Base-by-base conservation (phyloP, 2,888 invertebrate species). In the Tanytarsus gracilentus region DNA sequence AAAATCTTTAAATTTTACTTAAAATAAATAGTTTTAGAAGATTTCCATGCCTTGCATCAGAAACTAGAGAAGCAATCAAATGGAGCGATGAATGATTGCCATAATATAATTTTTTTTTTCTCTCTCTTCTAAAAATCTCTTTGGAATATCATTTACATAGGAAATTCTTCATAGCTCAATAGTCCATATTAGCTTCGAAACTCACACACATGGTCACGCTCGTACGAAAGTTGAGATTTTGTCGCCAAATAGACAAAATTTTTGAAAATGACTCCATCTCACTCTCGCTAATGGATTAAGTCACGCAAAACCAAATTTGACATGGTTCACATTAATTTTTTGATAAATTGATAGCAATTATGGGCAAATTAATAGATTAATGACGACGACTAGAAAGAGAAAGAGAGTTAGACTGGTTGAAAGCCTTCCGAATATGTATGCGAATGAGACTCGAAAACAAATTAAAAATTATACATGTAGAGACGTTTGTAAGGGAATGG, bases 331-430 rank as follows among this genome's bases (percentile, higher is more conserved):
- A 53, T 36, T 53, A 36, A 36, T 53, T 53, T 51, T 53, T 53
- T 53, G 53, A 53, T 53, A 53, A 53, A 53, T 53, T 36, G 53
- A 33, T 36, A 36, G 36, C 29, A 53, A 53, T 53, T 53, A 53
- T 53, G 18, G n/a, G 14, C 53, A 53, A 53, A 53, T 53, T 53
- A 53, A 53, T 53, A 53, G 53, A 53, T 53, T 53, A 53, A 53
- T 36, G 53, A 26, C 53, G 36, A 53, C 16, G 7, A 9, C 7
- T 18, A 21, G 39, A n/a, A 11, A 36, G 8, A 53, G 53, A 23
- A 36, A 44, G 44, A 44, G 39, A 29, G 30, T 9, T 51, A 33
- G 18, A 21, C 7, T 4, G 4, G 5, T 3, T 2, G 33, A 33
- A 33, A 3, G 14, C 11, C 14, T 14, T n/a, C 5, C n/a, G 36